phyloP scores from a whole-genome alignment of 2,888 invertebrate genomes.

The Drosophila seclusa region DNA sequence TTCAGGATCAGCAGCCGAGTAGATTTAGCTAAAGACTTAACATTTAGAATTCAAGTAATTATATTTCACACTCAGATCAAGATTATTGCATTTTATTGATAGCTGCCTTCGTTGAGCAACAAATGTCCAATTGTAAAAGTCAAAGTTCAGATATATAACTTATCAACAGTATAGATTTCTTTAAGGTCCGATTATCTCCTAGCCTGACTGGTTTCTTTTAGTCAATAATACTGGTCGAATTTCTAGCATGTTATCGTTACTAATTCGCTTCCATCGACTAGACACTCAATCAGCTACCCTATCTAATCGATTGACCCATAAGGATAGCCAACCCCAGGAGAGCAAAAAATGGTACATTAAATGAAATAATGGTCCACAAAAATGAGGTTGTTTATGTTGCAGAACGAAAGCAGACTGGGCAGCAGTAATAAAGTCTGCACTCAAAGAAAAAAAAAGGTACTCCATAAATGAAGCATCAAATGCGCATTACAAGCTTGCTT shows the following conservation, averaged over 20 bases:
- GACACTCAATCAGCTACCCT: constrained; percentile 3
- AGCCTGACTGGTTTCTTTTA: neutral
- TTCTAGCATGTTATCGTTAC: neutral
- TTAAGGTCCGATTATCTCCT: neutral
- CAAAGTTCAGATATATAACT: too few species aligned
- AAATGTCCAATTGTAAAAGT: too few species aligned
- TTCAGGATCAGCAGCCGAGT: too few species aligned
- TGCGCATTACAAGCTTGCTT: neutral
- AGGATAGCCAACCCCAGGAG: neutral
- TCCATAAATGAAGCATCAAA: neutral
- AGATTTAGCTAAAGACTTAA: too few species aligned
- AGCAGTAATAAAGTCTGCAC: neutral
- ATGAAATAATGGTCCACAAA: constrained; percentile 39
- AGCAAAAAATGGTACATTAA: constrained; percentile 22
- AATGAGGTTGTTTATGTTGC: constrained; percentile 6
- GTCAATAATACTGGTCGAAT: neutral
- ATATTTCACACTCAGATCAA: too few species aligned
- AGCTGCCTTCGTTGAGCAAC: too few species aligned
- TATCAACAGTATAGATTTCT: neutral
- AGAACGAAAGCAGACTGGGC: neutral
- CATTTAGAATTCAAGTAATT: too few species aligned
- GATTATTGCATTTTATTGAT: too few species aligned
- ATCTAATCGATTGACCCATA: constrained; percentile 12
- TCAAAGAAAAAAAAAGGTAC: neutral
- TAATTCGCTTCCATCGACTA: neutral